Evolutionary conservation across 2,888 invertebrate species (phyloP), one percentile per base, ranked within the genome.

Genomic region (Scaptomyza polygonia): DNA sequence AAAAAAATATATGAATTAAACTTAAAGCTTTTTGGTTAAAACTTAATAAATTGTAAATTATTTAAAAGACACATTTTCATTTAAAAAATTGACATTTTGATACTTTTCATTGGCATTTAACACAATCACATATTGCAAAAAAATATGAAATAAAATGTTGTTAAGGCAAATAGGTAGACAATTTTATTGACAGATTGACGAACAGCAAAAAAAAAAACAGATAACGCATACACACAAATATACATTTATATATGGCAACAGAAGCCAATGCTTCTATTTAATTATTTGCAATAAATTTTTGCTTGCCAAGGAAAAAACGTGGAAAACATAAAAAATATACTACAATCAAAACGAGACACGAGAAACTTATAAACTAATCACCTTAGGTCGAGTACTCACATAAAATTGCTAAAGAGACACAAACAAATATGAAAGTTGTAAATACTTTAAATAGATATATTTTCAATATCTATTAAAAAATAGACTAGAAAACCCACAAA

Each of bases 321-420:
- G 25, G 25, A 25, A 67, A 45, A 52, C 16, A 40, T 48, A 65
- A 52, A 72, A 34, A 59, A 53, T n/a, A 18, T 43, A 27, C 12
- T 44, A 66, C 27, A 16, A 5, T 14, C 34, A 34, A 14, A 27
- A 36, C 8, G 5, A 68, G 16, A 68, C 53, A 74, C 16, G n/a
- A n/a, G n/a, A 52, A 34, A 59, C 75, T 75, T 75, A 75, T 12
- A 9, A 62, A 63, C 75, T 75, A 75, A 68, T 62, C 62, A 68
- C 61, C 75, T 71, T 71, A 64, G 54, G 67, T 74, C 58, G 52
- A 64, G 68, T 75, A 75, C 75, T 75, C 75, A 75, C 75, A 75
- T 75, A 75, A 62, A 36, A 75, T 62, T 65, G 68, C 75, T 72
- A 72, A n/a, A n/a, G 52, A 77, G 64, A 79, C 72, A 79, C 57